Conservation (phyloP, 2,888 invertebrate species). For the Adineta ricciae region DNA sequence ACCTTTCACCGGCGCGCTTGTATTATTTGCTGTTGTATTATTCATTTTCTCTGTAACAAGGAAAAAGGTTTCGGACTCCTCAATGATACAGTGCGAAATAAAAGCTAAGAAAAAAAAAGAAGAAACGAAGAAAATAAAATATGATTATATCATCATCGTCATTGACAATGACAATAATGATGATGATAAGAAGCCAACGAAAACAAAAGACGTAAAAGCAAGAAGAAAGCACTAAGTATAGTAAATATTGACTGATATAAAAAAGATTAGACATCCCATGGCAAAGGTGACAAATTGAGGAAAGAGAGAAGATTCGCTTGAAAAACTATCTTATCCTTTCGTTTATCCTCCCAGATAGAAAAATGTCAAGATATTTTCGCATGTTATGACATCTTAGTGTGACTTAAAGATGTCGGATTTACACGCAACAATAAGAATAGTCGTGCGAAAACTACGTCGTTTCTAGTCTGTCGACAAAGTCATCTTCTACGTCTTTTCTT, state of each 20-base stretch:
- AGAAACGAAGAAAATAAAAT: background rate
- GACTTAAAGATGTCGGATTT: background rate
- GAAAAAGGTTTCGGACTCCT: background rate
- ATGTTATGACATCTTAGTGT: background rate
- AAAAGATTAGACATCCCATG: background rate
- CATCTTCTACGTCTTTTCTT: background rate
- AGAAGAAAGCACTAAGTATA: background rate
- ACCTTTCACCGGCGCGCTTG: background rate
- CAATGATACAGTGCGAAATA: background rate
- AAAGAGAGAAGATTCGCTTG: background rate
- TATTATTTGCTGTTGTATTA: background rate
- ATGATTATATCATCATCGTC: background rate
- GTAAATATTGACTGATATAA: background rate
- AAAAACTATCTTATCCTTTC: background rate
- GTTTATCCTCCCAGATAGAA: background rate
- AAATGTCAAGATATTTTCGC: background rate
- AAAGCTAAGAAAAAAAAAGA: background rate
- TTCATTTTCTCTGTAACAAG: conserved; percentile 3
- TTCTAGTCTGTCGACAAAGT: background rate
- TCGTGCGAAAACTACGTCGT: background rate
- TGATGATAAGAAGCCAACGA: background rate
- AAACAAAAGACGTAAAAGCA: background rate
- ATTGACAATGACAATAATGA: background rate
- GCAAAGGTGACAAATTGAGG: background rate
- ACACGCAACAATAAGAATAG: background rate